These are phyloP conservation scores for Podilymbus podiceps DNA, from an alignment of 2,113 vertebrate genomes.

Conservation along the genomic window DNA sequence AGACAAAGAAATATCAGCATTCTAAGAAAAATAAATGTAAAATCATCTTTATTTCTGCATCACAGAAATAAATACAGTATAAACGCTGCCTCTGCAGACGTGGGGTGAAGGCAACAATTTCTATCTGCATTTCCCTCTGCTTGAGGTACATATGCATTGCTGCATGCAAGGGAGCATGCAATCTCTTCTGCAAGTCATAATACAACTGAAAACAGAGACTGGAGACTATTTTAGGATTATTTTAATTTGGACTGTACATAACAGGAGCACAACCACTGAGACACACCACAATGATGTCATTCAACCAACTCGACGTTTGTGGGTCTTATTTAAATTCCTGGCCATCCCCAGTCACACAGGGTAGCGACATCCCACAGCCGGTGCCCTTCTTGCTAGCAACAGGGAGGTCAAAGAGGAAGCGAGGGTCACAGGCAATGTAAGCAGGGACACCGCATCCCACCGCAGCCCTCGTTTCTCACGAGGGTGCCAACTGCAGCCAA, in stretches of 20 bases:
- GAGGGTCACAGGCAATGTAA: background rate
- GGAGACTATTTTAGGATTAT: background rate
- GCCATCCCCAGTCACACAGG: background rate
- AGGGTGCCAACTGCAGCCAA: background rate
- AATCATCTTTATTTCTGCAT: background rate
- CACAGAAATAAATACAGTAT: background rate
- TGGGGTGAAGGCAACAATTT: background rate
- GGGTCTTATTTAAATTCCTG: background rate
- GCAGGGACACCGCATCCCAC: background rate
- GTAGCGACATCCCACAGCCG: background rate
- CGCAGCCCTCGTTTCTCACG: background rate
- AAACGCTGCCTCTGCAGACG: background rate
- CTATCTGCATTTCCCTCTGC: background rate
- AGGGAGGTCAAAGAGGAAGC: slow-evolving; percentile 1
- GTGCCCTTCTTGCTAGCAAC: background rate
- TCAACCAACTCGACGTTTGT: background rate
- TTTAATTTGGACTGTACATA: background rate
- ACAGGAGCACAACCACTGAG: background rate
- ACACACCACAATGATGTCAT: background rate
- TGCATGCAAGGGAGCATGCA: background rate
- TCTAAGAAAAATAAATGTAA: background rate
- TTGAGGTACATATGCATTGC: background rate
- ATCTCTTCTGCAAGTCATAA: background rate
- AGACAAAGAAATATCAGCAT: background rate
- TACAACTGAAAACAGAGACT: background rate